Base-by-base conservation (phyloP, 2,797 vertebrate species). In the Mycteria americana region DNA sequence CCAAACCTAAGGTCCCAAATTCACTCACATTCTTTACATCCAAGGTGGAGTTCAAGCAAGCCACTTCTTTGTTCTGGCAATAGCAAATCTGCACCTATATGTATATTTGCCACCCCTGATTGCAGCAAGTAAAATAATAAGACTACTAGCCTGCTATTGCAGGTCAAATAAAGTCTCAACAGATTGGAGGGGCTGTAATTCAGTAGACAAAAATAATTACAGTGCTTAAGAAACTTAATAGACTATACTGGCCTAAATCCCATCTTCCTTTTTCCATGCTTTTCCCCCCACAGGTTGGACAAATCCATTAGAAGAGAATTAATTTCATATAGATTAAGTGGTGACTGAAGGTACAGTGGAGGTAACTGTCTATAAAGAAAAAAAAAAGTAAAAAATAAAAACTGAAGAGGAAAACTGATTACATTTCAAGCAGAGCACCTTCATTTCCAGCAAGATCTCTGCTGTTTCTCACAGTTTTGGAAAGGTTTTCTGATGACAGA, bases 401-500 rank as follows among this genome's bases (percentile, higher is more conserved):
- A 13, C 13, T 53, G 43, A 68, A 74, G 24, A 7, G 31, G 48
- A 87, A 84, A 85, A 63, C 27, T 50, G 37, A 80, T 85, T 82
- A 18, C 9, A 77, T 92, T 96, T 87, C 78, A 92, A 95, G 68
- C 48, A 89, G 51, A 88, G 56, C 41, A 82, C 91, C 80, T 96
- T 92, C 10, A 48, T 85, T 96, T 96, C 80, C 84, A 95, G 21
- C 7, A 9, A 94, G 80, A 92, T 84, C 22, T 95, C 87, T 97
- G 90, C 77, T 92, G 68, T 93, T 85, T 94, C 84, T 97, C 94
- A 95, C 48, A 35, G 27, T 39, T 72, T 88, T 72, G 78, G 83
- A 97, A 93, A 74, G 51, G 51, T 84, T 92, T 96, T 76, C 82
- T 95, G 90, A 64, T 93, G 94, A 95, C 93, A 96, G 72, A 92